phyloP scores from a whole-genome alignment of 2,797 vertebrate genomes.

The Distichodus sexfasciatus region DNA sequence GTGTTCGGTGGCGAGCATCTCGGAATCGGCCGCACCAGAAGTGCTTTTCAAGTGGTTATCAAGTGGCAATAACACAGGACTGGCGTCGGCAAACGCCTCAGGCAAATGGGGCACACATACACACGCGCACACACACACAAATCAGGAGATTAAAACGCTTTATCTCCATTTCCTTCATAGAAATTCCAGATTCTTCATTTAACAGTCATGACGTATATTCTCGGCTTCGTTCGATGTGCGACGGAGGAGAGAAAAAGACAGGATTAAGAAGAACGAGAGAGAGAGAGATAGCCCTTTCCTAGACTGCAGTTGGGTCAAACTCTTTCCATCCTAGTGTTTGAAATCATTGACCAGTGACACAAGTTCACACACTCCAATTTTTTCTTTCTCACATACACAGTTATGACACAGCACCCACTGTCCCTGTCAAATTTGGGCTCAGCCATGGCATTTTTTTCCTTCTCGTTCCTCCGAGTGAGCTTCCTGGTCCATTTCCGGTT shows the following conservation, averaged over 20 bases:
- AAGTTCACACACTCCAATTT: constrained; percentile 15
- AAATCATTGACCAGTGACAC: constrained; percentile 16
- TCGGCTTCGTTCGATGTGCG: constrained; percentile 22
- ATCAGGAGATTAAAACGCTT: constrained; percentile 18
- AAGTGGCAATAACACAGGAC: constrained; percentile 60
- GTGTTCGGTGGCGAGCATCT: constrained; percentile 54
- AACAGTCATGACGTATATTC: constrained; percentile 29
- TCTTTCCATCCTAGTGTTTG: neutral
- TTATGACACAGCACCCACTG: constrained; percentile 19
- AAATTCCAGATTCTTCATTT: constrained; percentile 50
- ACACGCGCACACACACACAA: constrained; percentile 15
- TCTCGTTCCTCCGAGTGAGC: constrained; percentile 32
- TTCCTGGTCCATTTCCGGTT: constrained; percentile 5
- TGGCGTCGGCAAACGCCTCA: constrained; percentile 52
- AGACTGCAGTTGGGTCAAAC: constrained; percentile 12
- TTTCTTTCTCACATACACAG: constrained; percentile 45
- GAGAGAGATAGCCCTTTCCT: constrained; percentile 39
- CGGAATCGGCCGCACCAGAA: constrained; percentile 66
- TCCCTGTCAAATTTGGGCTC: constrained; percentile 10
- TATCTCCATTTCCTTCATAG: constrained; percentile 37
- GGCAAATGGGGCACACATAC: constrained; percentile 27
- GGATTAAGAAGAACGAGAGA: neutral
- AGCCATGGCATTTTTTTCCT: constrained; percentile 9
- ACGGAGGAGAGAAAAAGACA: neutral
- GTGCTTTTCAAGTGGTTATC: constrained; percentile 75